phyloP scores from a whole-genome alignment of 2,888 invertebrate species.

The Hyposoter didymator region DNA sequence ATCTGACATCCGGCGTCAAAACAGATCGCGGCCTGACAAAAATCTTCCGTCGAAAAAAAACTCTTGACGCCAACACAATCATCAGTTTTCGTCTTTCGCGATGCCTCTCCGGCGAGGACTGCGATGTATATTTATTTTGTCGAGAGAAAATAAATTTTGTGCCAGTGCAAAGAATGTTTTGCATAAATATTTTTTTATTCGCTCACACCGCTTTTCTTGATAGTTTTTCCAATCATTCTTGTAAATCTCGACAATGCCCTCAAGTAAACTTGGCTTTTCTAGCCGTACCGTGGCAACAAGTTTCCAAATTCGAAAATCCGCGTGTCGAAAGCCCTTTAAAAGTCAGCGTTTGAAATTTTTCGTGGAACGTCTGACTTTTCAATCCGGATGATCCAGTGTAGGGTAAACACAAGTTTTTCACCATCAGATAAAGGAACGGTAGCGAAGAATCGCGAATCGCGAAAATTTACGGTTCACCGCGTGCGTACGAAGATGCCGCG shows the following conservation, averaged over 20 bases:
- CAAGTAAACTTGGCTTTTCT: background rate
- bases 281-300: no score
- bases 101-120: background rate
- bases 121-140: background rate
- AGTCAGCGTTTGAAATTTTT: conserved; percentile 45
- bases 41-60: background rate
- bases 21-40: conserved; percentile 64
- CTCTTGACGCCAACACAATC: background rate
- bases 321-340: conserved; percentile 39
- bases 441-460: conserved; percentile 51
- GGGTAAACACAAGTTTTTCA: conserved; percentile 60
- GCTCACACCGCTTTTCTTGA: background rate
- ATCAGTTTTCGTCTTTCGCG: background rate
- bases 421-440: conserved; percentile 29
- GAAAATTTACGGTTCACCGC: conserved; percentile 29
- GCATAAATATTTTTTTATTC: conserved; percentile 25
- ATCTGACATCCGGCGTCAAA: conserved; percentile 72
- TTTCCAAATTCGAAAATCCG: conserved; percentile 32
- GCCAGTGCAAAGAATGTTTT: background rate
- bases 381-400: conserved; percentile 67
- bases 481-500: background rate
- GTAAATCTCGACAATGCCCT: background rate
- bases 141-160: background rate
- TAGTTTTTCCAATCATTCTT: background rate
- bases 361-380: conserved; percentile 58